Conservation (phyloP, 2,888 invertebrate genomes). For the Lasius fuliginosus region DNA sequence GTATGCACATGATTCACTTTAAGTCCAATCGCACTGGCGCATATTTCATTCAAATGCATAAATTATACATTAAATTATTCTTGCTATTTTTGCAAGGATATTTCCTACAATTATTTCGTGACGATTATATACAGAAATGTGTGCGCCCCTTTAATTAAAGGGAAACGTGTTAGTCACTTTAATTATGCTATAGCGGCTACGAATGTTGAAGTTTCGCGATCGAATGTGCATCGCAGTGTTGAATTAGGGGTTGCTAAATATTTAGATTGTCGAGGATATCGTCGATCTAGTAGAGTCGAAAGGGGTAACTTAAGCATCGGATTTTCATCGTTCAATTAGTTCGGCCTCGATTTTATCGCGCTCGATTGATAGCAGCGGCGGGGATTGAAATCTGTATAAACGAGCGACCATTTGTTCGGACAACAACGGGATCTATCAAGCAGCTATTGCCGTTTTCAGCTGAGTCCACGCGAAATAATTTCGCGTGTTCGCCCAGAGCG, state of each 20-base stretch:
- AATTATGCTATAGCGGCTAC: neutral
- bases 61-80: constrained; percentile 15
- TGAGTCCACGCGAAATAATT: constrained; percentile 33
- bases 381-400: constrained; percentile 45
- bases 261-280: constrained; percentile 12
- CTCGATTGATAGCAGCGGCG: constrained; percentile 23
- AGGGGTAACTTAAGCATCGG: constrained; percentile 24
- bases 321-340: constrained; percentile 47
- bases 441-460: constrained; percentile 35
- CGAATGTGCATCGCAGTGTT: neutral
- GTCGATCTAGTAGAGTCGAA: constrained; percentile 6
- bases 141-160: neutral
- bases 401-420: constrained; percentile 36
- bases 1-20: constrained; percentile 8
- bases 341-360: constrained; percentile 37
- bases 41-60: constrained; percentile 4
- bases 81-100: neutral
- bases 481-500: neutral
- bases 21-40: neutral
- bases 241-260: constrained; percentile 25
- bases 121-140: neutral
- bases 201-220: constrained; percentile 1
- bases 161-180: neutral
- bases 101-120: neutral
- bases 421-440: constrained; percentile 34